These are phyloP conservation scores for Leucozona laternaria DNA, from an alignment of 2,888 invertebrate genomes.

Conservation along the genomic window DNA sequence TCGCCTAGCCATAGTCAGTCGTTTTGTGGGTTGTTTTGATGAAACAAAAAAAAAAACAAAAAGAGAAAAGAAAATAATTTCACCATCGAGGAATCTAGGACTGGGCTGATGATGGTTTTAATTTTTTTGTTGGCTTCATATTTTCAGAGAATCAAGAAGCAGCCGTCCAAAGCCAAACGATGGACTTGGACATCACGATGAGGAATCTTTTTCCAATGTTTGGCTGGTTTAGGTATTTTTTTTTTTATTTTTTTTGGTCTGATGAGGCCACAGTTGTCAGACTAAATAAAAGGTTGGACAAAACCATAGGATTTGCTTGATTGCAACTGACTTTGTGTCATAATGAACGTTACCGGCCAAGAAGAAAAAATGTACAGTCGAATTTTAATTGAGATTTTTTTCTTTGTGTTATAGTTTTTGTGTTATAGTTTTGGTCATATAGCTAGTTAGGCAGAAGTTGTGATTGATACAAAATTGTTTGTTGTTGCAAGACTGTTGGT, in stretches of 20 bases:
- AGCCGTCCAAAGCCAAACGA: background rate
- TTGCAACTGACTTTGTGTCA: constrained; percentile 42
- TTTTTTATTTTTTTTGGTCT: background rate
- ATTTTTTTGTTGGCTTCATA: constrained; percentile 24
- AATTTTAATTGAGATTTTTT: constrained; percentile 39
- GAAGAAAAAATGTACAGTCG: background rate
- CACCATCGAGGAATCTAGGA: constrained; percentile 13
- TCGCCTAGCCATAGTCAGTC: constrained; percentile 53
- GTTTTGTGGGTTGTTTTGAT: constrained; percentile 25
- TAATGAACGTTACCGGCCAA: constrained; percentile 27
- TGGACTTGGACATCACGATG: constrained; percentile 8
- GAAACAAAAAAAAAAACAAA: constrained; percentile 7
- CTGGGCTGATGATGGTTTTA: background rate
- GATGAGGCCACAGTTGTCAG: background rate
- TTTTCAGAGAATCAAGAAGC: constrained; percentile 20
- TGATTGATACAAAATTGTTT: background rate
- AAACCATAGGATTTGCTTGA: constrained; percentile 44
- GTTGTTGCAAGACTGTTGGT: too few species aligned
- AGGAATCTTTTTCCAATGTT: constrained; percentile 47
- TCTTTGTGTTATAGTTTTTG: background rate
- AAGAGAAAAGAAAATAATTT: constrained; percentile 8
- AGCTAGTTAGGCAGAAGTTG: background rate
- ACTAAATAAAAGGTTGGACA: constrained; percentile 11
- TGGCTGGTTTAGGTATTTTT: background rate
- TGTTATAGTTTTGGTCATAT: background rate